Conservation (phyloP, 2,113 vertebrate genomes). For the Onychostruthus taczanowskii region DNA sequence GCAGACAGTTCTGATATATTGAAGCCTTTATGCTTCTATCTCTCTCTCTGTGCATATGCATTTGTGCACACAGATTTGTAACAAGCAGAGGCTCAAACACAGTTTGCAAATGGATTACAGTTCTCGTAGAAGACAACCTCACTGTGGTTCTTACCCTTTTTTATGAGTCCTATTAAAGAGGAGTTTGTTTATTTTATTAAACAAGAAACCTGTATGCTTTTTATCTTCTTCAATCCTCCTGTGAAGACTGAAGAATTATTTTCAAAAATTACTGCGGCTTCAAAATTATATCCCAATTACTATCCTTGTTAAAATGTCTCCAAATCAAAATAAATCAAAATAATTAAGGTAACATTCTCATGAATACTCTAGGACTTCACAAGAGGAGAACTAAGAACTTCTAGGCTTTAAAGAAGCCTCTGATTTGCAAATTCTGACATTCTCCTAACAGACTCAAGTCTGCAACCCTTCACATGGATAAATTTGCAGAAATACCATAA, state of each 20-base stretch:
- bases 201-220: not conserved
- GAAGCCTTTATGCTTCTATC: not conserved
- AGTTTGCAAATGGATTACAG: not conserved
- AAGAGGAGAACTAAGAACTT: not conserved
- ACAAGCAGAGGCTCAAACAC: not conserved
- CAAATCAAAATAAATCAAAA: not conserved
- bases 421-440: not conserved
- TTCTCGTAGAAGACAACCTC: not conserved
- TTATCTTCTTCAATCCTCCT: not conserved
- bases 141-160: not conserved
- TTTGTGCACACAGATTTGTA: not conserved
- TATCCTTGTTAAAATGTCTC: not conserved
- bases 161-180: not conserved
- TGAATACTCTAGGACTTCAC: not conserved
- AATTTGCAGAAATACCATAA: not conserved
- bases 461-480: not conserved
- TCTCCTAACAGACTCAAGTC: not conserved
- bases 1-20: not conserved
- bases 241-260: not conserved
- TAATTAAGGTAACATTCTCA: not conserved
- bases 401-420: not conserved
- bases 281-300: not conserved
- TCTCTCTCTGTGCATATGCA: not conserved
- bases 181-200: not conserved
- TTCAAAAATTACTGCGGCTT: not conserved